A percentile compares a stretch with the other conserved stretches of the same genome.
Conservation (phyloP, 2,888 invertebrate genomes). For the Netelia virgata region DNA sequence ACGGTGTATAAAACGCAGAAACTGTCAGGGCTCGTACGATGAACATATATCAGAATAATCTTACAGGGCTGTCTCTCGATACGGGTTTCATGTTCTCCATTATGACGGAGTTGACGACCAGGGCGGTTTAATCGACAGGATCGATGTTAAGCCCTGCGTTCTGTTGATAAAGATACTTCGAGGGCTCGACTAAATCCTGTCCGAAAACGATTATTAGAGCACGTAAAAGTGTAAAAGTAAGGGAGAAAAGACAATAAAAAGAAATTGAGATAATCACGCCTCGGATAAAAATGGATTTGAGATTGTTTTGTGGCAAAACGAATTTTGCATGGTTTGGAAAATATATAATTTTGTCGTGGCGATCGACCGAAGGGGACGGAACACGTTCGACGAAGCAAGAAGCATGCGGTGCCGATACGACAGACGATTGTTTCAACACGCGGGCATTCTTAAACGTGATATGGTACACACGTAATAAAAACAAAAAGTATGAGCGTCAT, state of each 20-base stretch:
- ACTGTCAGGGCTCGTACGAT: slow-evolving; percentile 51
- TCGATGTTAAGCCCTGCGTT: slow-evolving; percentile 2
- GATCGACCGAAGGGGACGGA: slow-evolving; percentile 68
- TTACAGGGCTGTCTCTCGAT: slow-evolving; percentile 47
- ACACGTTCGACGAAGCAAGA: slow-evolving; percentile 79
- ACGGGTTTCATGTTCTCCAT: slow-evolving; percentile 31
- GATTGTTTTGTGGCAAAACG: too few species aligned
- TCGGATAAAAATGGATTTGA: too few species aligned
- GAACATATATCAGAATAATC: slow-evolving; percentile 79
- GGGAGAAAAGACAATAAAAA: too few species aligned
- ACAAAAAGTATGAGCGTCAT: slow-evolving; percentile 59
- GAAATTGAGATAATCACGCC: too few species aligned
- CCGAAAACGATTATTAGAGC: too few species aligned
- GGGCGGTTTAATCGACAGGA: slow-evolving; percentile 28
- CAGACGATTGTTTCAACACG: slow-evolving; percentile 75
- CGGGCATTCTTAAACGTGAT: slow-evolving; percentile 61
- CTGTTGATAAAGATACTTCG: slow-evolving; percentile 28
- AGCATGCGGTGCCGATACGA: slow-evolving; percentile 78
- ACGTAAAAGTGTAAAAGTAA: too few species aligned
- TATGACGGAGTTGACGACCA: slow-evolving; percentile 20
- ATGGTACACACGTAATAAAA: slow-evolving; percentile 77
- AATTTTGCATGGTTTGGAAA: too few species aligned
- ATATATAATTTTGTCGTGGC: too few species aligned
- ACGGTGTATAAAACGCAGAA: slow-evolving; percentile 73
- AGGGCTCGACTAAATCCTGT: neutral